Evolutionary conservation across 2,888 invertebrate species (phyloP).

Genomic region (Margaritifera margaritifera): DNA sequence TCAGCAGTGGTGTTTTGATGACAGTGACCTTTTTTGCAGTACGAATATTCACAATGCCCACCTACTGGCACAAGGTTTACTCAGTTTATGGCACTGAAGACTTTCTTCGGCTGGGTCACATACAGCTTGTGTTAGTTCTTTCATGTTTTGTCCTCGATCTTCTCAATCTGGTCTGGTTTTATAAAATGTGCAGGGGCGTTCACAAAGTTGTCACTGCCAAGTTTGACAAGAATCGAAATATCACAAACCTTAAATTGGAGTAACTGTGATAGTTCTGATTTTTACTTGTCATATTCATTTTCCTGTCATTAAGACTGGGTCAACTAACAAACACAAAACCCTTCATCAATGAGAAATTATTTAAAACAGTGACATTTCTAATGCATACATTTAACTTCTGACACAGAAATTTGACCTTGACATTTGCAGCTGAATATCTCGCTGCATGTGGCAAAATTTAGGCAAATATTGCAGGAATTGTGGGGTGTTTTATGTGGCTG

Average conservation of each 20-base stretch:
- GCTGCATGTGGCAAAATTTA: too few relatives aligned
- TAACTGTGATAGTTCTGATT: slow-evolving; percentile 15
- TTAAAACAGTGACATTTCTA: too few relatives aligned
- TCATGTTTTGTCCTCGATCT: slow-evolving; percentile 65
- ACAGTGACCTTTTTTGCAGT: slow-evolving; percentile 65
- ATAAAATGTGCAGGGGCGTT: slow-evolving; percentile 60
- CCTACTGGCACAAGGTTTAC: slow-evolving; percentile 68
- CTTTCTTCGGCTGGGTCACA: slow-evolving; percentile 56
- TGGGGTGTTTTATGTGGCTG: too few relatives aligned
- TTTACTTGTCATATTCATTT: background rate
- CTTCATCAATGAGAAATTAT: too few relatives aligned
- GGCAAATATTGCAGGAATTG: too few relatives aligned
- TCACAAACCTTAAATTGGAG: slow-evolving; percentile 8
- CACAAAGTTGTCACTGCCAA: slow-evolving; percentile 43
- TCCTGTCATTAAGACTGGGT: too few relatives aligned
- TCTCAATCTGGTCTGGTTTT: slow-evolving; percentile 69
- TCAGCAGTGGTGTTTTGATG: slow-evolving; percentile 66
- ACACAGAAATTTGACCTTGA: too few relatives aligned
- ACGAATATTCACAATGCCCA: slow-evolving; percentile 65
- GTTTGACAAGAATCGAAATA: slow-evolving; percentile 9
- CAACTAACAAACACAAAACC: too few relatives aligned
- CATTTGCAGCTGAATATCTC: too few relatives aligned
- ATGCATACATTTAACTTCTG: too few relatives aligned
- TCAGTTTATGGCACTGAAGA: slow-evolving; percentile 59
- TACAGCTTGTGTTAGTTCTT: slow-evolving; percentile 61